A percentile compares a stretch with the other conserved stretches of the same genome.
phyloP scores from a whole-genome alignment of 2,888 invertebrate genomes.

The Megamerina dolium region DNA sequence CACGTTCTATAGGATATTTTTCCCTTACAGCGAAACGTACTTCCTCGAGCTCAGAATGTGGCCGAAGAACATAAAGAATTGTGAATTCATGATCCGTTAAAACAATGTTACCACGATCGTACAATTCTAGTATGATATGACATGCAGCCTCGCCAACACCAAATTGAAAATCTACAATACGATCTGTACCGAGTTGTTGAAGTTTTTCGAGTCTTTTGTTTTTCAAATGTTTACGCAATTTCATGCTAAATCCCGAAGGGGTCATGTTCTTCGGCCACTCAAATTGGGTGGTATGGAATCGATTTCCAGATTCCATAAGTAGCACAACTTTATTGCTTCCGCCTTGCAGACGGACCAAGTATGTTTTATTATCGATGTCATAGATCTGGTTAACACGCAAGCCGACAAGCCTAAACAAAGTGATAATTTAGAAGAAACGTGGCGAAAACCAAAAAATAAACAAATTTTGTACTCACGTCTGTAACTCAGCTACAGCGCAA shows the following conservation, averaged over 20 bases:
- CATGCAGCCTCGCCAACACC: slow-evolving; percentile 89
- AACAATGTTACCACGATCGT: slow-evolving; percentile 92
- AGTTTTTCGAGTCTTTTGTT: slow-evolving; percentile 88
- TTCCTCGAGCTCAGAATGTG: slow-evolving; percentile 87
- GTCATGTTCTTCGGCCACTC: slow-evolving; percentile 98
- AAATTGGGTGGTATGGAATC: slow-evolving; percentile 90
- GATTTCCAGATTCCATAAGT: slow-evolving; percentile 87
- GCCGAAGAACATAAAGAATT: slow-evolving; percentile 88
- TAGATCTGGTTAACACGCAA: slow-evolving; percentile 96
- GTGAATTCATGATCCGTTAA: slow-evolving; percentile 85
- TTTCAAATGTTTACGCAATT: slow-evolving; percentile 93
- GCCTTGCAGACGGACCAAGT: slow-evolving; percentile 79
- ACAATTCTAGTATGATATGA: slow-evolving; percentile 91
- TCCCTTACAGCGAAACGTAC: slow-evolving; percentile 85
- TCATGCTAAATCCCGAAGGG: slow-evolving; percentile 97
- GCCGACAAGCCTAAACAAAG: slow-evolving; percentile 64
- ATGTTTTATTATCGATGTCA: slow-evolving; percentile 94
- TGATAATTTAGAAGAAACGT: not conserved
- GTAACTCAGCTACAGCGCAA: slow-evolving; percentile 80
- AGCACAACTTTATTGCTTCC: slow-evolving; percentile 83
- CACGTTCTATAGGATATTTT: slow-evolving; percentile 77
- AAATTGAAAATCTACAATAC: slow-evolving; percentile 93
- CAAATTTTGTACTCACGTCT: slow-evolving; percentile 56
- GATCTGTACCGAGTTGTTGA: slow-evolving; percentile 82
- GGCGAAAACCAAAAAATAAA: not conserved